phyloP scores from a whole-genome alignment of 2,888 invertebrate species.

The Amphipyra tragopoginis region DNA sequence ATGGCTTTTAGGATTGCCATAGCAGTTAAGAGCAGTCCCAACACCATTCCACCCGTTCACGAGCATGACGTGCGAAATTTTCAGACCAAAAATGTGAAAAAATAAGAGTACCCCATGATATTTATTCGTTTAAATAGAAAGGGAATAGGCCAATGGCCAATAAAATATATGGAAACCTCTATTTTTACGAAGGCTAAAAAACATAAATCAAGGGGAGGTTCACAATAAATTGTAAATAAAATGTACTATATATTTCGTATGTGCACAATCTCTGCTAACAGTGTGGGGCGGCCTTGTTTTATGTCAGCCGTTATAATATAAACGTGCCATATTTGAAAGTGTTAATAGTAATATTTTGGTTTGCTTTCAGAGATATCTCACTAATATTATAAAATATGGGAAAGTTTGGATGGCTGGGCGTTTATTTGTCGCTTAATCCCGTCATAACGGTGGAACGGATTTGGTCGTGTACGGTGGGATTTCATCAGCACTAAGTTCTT shows the following conservation, averaged over 20 bases:
- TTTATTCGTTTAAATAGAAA: conserved; percentile 5
- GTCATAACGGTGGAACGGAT: too few relatives aligned
- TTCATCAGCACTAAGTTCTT: too few relatives aligned
- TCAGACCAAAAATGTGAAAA: background rate
- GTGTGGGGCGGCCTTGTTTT: conserved; percentile 2
- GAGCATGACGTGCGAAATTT: too few relatives aligned
- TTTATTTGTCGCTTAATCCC: too few relatives aligned
- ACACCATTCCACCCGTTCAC: too few relatives aligned
- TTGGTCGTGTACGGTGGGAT: too few relatives aligned
- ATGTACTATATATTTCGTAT: conserved; percentile 13
- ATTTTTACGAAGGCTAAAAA: conserved; percentile 1
- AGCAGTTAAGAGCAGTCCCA: too few relatives aligned
- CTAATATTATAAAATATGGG: background rate
- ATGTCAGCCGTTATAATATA: conserved; percentile 5
- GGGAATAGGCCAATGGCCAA: background rate
- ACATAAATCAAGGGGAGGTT: conserved; percentile 22
- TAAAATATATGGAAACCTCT: conserved; percentile 10
- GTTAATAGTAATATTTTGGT: conserved; percentile 7
- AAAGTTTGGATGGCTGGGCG: too few relatives aligned
- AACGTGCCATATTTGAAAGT: background rate
- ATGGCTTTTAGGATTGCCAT: too few relatives aligned
- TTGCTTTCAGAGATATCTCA: background rate
- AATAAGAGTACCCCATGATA: background rate
- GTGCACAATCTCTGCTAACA: background rate
- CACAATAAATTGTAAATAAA: conserved; percentile 23